These are phyloP conservation scores for Octodonta nipae DNA, from an alignment of 2,888 invertebrate species.

Conservation along the genomic window DNA sequence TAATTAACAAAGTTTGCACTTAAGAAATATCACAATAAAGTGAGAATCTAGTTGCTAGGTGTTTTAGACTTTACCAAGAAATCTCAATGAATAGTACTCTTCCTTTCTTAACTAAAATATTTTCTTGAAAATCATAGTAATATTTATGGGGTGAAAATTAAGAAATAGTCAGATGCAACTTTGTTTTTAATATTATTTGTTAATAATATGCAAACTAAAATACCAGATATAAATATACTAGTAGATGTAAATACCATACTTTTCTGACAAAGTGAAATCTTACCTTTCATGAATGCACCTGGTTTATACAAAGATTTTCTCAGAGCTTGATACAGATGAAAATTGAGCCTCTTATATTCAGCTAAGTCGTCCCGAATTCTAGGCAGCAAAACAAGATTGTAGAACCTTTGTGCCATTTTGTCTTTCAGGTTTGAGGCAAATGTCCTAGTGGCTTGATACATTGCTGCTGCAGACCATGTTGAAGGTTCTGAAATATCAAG, in stretches of 20 bases:
- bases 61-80: no score
- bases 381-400: slow-evolving; percentile 83
- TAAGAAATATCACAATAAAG: not conserved
- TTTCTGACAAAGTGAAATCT: not conserved
- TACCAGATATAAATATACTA: slow-evolving; percentile 1
- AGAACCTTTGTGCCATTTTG: slow-evolving; percentile 91
- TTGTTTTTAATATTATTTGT: not conserved
- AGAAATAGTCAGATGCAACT: no score
- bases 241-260: not conserved
- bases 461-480: slow-evolving; percentile 94
- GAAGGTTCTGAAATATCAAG: slow-evolving; percentile 64
- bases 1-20: not conserved
- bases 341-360: slow-evolving; percentile 89
- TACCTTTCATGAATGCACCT: slow-evolving; percentile 91
- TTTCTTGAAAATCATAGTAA: no score
- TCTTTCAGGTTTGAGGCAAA: slow-evolving; percentile 95
- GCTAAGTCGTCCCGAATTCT: slow-evolving; percentile 86
- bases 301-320: slow-evolving; percentile 91
- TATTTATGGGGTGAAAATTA: no score
- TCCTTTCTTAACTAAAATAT: no score
- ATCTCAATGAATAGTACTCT: no score
- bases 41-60: no score
- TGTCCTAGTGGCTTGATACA: slow-evolving; percentile 89
- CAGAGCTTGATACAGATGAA: slow-evolving; percentile 89
- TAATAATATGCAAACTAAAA: no score